These are phyloP conservation scores for Drosophila elegans DNA, from an alignment of 1,140 invertebrate genomes.

Conservation along the genomic window DNA sequence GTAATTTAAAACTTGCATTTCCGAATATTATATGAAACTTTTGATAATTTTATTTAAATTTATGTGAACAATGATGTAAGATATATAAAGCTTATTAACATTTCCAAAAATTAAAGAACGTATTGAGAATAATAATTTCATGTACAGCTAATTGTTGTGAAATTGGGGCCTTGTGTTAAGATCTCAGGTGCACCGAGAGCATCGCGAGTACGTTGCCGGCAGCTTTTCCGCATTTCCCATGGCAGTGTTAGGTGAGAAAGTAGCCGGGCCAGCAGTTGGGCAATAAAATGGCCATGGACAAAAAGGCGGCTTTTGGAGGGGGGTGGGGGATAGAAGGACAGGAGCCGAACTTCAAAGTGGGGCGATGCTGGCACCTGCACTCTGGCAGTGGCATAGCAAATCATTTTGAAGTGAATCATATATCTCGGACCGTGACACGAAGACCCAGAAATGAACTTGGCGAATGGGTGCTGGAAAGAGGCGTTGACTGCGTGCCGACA, in stretches of 20 bases:
- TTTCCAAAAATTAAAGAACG: too few relatives aligned
- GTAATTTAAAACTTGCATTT: too few relatives aligned
- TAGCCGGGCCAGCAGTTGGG: conserved; percentile 31
- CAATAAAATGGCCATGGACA: conserved; percentile 52
- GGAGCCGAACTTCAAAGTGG: conserved; percentile 29
- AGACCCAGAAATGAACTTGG: conserved; percentile 37
- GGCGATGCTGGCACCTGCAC: conserved; percentile 51
- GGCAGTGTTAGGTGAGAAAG: conserved; percentile 57
- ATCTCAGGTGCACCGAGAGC: conserved; percentile 10
- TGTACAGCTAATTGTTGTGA: too few relatives aligned
- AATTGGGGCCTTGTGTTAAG: too few relatives aligned
- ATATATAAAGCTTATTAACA: too few relatives aligned
- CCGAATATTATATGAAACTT: too few relatives aligned
- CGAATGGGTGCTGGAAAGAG: conserved; percentile 58
- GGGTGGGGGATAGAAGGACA: conserved; percentile 3
- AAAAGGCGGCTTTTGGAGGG: conserved; percentile 21
- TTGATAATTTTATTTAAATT: too few relatives aligned
- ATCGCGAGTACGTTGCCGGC: conserved; percentile 6
- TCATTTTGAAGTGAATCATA: conserved; percentile 76
- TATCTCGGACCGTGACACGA: conserved; percentile 48
- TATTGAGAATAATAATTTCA: too few relatives aligned
- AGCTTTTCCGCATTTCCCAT: not conserved
- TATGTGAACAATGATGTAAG: too few relatives aligned
- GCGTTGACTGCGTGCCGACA: conserved; percentile 67
- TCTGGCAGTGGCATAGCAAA: conserved; percentile 54